Conservation (phyloP, 2,797 vertebrate species). For the Acanthopagrus latus region DNA sequence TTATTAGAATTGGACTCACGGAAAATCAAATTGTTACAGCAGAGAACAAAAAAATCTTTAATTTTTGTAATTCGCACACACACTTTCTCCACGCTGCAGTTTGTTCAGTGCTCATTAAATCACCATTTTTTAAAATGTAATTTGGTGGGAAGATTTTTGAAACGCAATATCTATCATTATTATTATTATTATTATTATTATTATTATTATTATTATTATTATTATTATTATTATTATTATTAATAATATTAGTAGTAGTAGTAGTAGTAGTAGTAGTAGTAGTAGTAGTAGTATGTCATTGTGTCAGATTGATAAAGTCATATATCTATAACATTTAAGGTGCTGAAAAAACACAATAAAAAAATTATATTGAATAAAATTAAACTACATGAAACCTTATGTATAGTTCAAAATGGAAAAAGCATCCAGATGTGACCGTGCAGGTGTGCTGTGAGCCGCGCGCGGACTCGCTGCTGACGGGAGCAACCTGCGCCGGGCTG, state of each 20-base stretch:
- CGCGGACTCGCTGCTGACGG: constrained; percentile 36
- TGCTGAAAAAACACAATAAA: background rate
- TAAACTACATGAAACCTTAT: background rate
- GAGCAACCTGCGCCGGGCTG: constrained; percentile 45
- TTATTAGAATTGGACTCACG: background rate
- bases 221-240: background rate
- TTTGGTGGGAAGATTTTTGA: background rate
- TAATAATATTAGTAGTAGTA: background rate
- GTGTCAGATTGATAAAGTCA: background rate
- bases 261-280: background rate
- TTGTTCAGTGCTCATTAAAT: background rate
- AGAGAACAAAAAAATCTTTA: background rate
- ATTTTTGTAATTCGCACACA: background rate
- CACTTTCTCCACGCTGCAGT: background rate
- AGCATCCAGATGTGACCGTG: background rate
- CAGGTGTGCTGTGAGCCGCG: background rate
- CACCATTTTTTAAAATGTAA: background rate
- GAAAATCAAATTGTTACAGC: background rate
- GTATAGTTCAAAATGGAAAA: background rate
- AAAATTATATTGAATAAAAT: no score
- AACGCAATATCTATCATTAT: background rate
- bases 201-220: background rate
- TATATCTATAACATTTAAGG: background rate
- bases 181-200: background rate
- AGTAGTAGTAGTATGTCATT: background rate